These are phyloP conservation scores for Sesamia nonagrioides DNA, from an alignment of 1,140 invertebrate genomes.

Conservation along the genomic window DNA sequence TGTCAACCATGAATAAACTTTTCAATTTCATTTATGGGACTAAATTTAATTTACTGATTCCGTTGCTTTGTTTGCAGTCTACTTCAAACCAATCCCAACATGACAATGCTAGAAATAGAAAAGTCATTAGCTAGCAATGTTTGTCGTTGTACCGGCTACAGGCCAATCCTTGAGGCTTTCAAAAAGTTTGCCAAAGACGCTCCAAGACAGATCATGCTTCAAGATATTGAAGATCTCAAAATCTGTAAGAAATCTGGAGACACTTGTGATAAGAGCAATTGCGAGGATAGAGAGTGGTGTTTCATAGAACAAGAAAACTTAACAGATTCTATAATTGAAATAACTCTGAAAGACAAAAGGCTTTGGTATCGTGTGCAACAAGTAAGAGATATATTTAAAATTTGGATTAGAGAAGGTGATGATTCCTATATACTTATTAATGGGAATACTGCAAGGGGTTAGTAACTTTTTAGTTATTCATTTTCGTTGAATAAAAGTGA, in stretches of 20 bases:
- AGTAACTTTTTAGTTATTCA: neutral
- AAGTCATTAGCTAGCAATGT: constrained; percentile 91
- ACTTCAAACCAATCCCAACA: constrained; percentile 71
- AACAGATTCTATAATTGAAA: constrained; percentile 50
- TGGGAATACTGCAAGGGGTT: constrained; percentile 87
- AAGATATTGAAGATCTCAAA: constrained; percentile 75
- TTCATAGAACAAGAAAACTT: constrained; percentile 57
- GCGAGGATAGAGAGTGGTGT: constrained; percentile 61
- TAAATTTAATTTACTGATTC: neutral
- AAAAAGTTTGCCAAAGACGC: constrained; percentile 89
- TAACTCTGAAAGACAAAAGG: constrained; percentile 59
- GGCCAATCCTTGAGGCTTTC: constrained; percentile 93
- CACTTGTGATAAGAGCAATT: constrained; percentile 67
- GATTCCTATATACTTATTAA: constrained; percentile 87
- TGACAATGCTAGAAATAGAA: constrained; percentile 90
- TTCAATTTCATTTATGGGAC: too few species aligned
- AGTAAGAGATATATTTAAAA: constrained; percentile 83
- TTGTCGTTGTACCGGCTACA: constrained; percentile 94
- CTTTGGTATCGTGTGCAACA: constrained; percentile 84
- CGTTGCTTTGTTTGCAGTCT: constrained; percentile 62
- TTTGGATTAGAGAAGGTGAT: constrained; percentile 75
- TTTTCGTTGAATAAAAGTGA: neutral
- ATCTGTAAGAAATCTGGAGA: constrained; percentile 64
- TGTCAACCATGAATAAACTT: too few species aligned
- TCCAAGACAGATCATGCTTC: constrained; percentile 39